Conservation (phyloP, 35 echinoderm and acorn worm species). For the Amphiura filiformis region DNA sequence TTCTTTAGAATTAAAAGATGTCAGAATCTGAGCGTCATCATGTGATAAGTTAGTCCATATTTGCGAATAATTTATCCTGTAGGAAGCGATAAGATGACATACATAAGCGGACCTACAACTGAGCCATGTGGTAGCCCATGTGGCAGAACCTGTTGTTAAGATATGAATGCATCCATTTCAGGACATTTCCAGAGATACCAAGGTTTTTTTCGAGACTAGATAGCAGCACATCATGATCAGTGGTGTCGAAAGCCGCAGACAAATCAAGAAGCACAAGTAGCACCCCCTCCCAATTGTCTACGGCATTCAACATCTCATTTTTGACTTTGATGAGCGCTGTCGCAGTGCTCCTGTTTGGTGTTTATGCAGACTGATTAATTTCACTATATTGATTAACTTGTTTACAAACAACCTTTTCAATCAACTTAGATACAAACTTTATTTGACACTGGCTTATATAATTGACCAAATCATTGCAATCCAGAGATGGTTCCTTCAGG, state of each 20-base stretch:
- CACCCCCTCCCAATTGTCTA: neutral
- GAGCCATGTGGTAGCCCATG: neutral
- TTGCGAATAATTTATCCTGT: neutral
- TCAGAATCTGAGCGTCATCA: neutral
- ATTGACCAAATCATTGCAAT: neutral
- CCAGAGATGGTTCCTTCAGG: neutral
- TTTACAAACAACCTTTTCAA: neutral
- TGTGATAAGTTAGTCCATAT: neutral
- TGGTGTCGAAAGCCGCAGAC: neutral
- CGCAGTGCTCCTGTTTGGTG: neutral
- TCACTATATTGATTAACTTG: neutral
- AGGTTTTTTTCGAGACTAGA: neutral
- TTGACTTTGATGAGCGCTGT: neutral
- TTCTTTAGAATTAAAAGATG: neutral
- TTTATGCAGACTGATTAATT: neutral
- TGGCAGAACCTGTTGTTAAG: neutral
- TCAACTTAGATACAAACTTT: neutral
- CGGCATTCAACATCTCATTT: slow-evolving; percentile 10
- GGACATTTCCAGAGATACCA: neutral
- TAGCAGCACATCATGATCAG: neutral
- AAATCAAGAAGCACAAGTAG: neutral
- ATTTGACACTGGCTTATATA: neutral
- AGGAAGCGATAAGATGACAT: neutral
- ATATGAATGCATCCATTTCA: neutral
- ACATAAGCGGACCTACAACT: neutral